Percentiles rank a stretch among this genome's conserved stretches.
Conservation (phyloP, 37 sponge, comb jelly and placozoan species). For the Spongilla lacustris region DNA sequence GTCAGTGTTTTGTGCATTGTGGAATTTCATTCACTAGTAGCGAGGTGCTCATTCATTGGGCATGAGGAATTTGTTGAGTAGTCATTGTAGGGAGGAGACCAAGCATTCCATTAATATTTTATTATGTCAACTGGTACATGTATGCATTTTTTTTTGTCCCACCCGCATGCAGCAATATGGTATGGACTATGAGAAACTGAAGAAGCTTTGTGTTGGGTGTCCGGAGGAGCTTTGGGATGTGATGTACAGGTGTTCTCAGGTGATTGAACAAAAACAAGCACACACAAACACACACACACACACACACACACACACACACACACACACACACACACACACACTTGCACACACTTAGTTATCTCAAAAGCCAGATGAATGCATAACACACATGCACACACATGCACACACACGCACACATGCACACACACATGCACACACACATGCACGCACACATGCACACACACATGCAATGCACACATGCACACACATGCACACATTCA, state of each 20-base stretch:
- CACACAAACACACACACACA: neutral
- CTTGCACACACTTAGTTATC: too few species aligned
- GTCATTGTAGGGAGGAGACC: neutral
- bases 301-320: slow-evolving; percentile 7
- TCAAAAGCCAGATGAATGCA: slow-evolving; percentile 53
- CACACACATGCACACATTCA: too few species aligned
- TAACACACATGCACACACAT: neutral
- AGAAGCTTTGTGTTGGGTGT: slow-evolving; percentile 34
- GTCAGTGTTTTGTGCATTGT: neutral
- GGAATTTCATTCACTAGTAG: neutral
- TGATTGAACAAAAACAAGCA: neutral
- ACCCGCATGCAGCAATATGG: slow-evolving; percentile 52
- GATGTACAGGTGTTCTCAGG: slow-evolving; percentile 58
- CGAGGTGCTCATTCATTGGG: neutral
- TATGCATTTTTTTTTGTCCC: neutral
- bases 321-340: neutral
- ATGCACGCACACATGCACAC: neutral
- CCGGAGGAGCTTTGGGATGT: slow-evolving; percentile 56
- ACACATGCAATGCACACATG: neutral
- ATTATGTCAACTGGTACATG: neutral
- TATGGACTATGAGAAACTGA: slow-evolving; percentile 50
- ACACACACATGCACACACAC: neutral
- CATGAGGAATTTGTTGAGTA: neutral
- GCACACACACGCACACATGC: neutral
- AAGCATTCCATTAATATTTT: neutral